Base-by-base conservation (phyloP, 2,888 invertebrate genomes). In the Meta bourneti region DNA sequence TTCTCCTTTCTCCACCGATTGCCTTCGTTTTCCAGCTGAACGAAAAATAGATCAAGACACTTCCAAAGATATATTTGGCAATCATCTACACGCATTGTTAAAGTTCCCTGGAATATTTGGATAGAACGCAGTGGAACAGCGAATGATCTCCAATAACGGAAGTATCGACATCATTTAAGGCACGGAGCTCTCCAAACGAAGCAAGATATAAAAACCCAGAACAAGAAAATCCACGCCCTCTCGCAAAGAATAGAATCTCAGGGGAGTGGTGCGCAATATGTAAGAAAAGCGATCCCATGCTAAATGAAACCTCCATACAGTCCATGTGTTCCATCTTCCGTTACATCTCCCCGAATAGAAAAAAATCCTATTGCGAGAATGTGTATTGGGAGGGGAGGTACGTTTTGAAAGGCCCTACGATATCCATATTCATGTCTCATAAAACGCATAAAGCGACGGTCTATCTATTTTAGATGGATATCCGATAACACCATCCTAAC, bases 381-480 rank as follows among this genome's bases (percentile, higher is more conserved):
- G 51, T 84, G 49, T 78, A 70, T 11, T 69, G 49, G 11, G 52
- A 51, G 69, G 82, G 49, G 72, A 84, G 74, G 77, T 70, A 51
- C 77, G 81, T 72, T 74, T 80, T 81, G 79, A 84, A 84, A 75
- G 77, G 72, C 89, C 77, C 48, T 84, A 84, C 78, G 84, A 90
- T 81, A 90, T 90, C 80, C 89, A 90, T 90, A 90, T 84, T 90
- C 89, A 90, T 90, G 80, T 90, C 79, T 79, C 89, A 90, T 79
- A 79, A 90, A 84, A 75, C 54, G 51, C 78, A 83, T 87, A 70
- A 87, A 80, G 54, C 61, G 79, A 80, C 48, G 75, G 11, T 79
- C 89, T 84, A 90, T 90, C 89, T 82, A 84, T 90, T 84, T 90
- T 72, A 84, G 89, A 90, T 84, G 79, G 84, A 90, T 90, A 90